Evolutionary conservation across 2,797 vertebrate species (phyloP), one percentile per base, ranked within the genome.

Genomic region (Chrosomus eos): DNA sequence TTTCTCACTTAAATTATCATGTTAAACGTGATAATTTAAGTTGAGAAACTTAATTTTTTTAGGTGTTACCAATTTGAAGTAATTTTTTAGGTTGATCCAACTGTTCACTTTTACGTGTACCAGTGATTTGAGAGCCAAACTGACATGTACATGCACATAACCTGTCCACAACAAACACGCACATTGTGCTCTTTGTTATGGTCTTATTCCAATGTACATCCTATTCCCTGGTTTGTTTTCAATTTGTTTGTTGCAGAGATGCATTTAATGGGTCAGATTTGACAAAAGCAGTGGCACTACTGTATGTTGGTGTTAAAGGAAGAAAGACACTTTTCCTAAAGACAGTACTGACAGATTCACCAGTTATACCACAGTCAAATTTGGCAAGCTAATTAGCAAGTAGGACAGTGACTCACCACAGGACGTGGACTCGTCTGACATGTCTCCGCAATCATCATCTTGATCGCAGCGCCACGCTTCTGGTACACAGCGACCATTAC

Each of bases 361-460:
- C 31, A 48, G 26, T 78, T 80, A 51, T 14, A 77, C 28, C 45
- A 80, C 45, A 66, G 40, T 72, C 13, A 51, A 11, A 48, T 51
- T 68, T 45, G 51, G 10, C 21, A 68, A 53, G 62, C 2, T 58
- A 67, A 45, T 55, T n/a, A 72, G 83, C 87, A 67, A 80, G 11
- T n/a, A 45, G 74, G 68, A 75, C 36, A 36, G 60, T 77, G 85
- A 95, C 96, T 95, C 92, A 99, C 98, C 95, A 90, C 98, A 99
- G 40, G 96, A 97, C 5, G 92, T 68, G 79, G 93, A 93, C 93
- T 99, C 98, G 85, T 99, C 98, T 0, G 96, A 97, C 90, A 91
- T 93, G 88, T 99, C 98, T 8, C 97, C 98, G 14, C 98, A 99
- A 92, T 99, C 98, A 40, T 99, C 95, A 86, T 98, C 97, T 31